Evolutionary conservation across 2,113 vertebrate genomes (phyloP), one percentile per base, ranked within the genome.

Genomic region (Rhinolophus ferrumequinum): DNA sequence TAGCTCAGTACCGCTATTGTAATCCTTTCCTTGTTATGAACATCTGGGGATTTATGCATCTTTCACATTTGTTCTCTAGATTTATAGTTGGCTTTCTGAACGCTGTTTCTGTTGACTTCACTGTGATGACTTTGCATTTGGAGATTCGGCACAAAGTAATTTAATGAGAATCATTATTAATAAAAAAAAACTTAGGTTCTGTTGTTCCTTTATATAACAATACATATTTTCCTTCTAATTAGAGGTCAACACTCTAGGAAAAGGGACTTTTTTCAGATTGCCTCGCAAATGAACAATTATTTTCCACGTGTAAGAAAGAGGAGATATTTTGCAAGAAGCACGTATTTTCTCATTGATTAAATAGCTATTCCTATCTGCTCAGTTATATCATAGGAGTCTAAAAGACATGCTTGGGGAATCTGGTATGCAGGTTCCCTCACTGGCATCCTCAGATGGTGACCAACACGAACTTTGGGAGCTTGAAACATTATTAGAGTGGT

Each of bases 91-190:
- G 73, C 66, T 86, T 70, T 89, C 79, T 89, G 41, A 91, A 89
- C 60, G 83, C 33, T 54, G 2, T 69, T 83, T 94, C 60, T 92
- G 79, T 86, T 89, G 58, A 52, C 35, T 92, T 88, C 91, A 38
- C 26, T 50, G 8, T 47, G 64, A 77, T 9, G 33, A 92, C 33
- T n/a, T 93, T 93, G 54, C 41, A 72, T 93, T 67, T 90, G 18
- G n/a, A 87, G 33, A 44, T n/a, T 72, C 9, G 2, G 33, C 41
- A 30, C 8, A 56, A 73, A 94, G 50, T 82, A 86, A 92, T 77
- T 73, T 54, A 86, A 73, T 33, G 38, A 50, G 80, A 96, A 94
- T 64, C 33, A 83, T 90, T 58, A 82, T 73, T 82, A 89, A 77
- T 86, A 86, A 95, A 85, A 76, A 5, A 28, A 6, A 38, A 22